Conservation (phyloP, 1,140 invertebrate species). For the Drosophila oshimai region DNA sequence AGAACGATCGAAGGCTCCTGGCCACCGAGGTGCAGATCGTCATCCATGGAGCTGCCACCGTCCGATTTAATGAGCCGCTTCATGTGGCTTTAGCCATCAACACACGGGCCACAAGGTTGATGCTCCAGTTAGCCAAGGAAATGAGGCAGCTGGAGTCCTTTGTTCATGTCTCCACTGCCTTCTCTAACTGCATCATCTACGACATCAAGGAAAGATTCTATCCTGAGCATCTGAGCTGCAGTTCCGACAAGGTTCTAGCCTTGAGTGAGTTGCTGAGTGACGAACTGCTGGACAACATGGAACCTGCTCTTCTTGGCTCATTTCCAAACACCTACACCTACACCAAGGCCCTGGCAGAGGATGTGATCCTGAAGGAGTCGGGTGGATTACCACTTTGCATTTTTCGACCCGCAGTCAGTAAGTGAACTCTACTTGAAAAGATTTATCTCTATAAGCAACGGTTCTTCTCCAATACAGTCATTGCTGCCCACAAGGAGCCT, state of each 20-base stretch:
- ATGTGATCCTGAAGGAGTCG: slow-evolving; percentile 86
- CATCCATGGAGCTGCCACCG: slow-evolving; percentile 93
- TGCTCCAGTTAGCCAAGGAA: slow-evolving; percentile 84
- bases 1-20: slow-evolving; percentile 83
- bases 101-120: slow-evolving; percentile 84
- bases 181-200: slow-evolving; percentile 86
- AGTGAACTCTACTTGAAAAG: slow-evolving; percentile 31
- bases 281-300: slow-evolving; percentile 86
- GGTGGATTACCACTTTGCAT: slow-evolving; percentile 88
- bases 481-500: slow-evolving; percentile 90
- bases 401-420: slow-evolving; percentile 88
- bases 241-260: slow-evolving; percentile 86
- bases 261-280: slow-evolving; percentile 83
- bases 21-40: slow-evolving; percentile 86
- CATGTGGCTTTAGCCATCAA: slow-evolving; percentile 85
- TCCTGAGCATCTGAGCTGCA: slow-evolving; percentile 84
- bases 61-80: slow-evolving; percentile 91
- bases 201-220: slow-evolving; percentile 89
- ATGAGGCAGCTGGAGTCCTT: slow-evolving; percentile 87
- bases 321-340: slow-evolving; percentile 93
- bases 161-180: slow-evolving; percentile 90
- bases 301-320: slow-evolving; percentile 86
- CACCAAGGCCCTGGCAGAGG: slow-evolving; percentile 91
- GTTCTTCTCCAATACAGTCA: slow-evolving; percentile 84
- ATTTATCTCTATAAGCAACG: background rate